Evolutionary conservation across 2,888 invertebrate species (phyloP).

Genomic region (Idaea dimidiata): DNA sequence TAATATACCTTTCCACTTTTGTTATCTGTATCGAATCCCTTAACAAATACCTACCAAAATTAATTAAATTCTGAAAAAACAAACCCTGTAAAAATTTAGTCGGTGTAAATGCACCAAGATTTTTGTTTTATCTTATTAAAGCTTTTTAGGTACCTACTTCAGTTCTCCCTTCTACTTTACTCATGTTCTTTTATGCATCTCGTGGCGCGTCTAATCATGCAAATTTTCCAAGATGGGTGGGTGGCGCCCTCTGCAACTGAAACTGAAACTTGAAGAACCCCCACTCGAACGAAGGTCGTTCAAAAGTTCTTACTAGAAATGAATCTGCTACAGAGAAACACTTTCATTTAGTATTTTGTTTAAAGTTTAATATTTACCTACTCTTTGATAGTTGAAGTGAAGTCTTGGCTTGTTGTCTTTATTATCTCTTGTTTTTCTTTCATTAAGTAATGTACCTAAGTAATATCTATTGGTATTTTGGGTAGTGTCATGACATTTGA

Average conservation of each 20-base stretch:
- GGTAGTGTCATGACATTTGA: too few species aligned
- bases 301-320: constrained; percentile 70
- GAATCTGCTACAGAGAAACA: constrained; percentile 69
- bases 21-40: too few species aligned
- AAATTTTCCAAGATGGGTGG: constrained; percentile 68
- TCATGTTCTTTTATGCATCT: constrained; percentile 53
- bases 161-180: constrained; percentile 34
- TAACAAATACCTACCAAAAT: too few species aligned
- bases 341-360: constrained; percentile 62
- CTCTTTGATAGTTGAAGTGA: constrained; percentile 18
- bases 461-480: too few species aligned
- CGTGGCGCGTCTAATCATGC: constrained; percentile 69
- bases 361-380: constrained; percentile 24
- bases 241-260: constrained; percentile 59
- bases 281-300: constrained; percentile 77
- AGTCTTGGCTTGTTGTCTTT: constrained; percentile 2
- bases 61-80: too few species aligned
- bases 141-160: constrained; percentile 26
- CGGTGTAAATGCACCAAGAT: constrained; percentile 13
- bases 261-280: constrained; percentile 69
- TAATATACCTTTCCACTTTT: too few species aligned
- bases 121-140: constrained; percentile 22
- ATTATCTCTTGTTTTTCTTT: background rate
- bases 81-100: background rate
- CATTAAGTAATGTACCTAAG: background rate